Base-by-base conservation (phyloP, 2,888 invertebrate genomes). In the Eilema sororculum region DNA sequence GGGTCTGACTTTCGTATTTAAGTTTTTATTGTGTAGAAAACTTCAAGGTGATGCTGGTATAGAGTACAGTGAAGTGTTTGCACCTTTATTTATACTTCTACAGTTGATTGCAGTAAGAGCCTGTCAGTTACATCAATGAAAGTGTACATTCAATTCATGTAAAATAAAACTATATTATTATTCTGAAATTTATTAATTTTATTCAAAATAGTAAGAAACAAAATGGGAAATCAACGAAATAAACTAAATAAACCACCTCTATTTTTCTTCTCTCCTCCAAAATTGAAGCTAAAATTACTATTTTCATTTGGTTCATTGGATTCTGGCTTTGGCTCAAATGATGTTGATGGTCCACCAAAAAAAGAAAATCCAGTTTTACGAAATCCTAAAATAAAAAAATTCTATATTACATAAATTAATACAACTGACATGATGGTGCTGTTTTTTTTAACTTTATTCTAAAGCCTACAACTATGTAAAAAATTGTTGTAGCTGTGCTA, bases 21-120 rank as follows among this genome's bases (percentile, higher is more conserved):
- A 99, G 92, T 97, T 98, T 94, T 96, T 99, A 80, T 91, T 99
- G 68, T 99, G 98, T 91, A 97, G 98, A 87, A 98, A 98, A 90
- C 92, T 99, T 65, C 97, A 97, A 82, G 98, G 98, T 10, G 97
- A 97, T 87, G 97, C 97, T 61, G 96, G 96, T 46, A 96, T 98
- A 77, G 98, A 98, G 87, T 98, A 97, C 88, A 98, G 98, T 72
- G 99, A 99, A 96, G 98, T 99, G 5, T 97, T 99, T 93, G 98
- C 98, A 61, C 99, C 99, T 24, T 95, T 99, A 67, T 99, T 99
- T 90, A 98, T 99, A 78, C 95, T 99, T 69, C 94, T 99, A 68
- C 98, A 99, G 89, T 95, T 99, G 73, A 97, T 99, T 81, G 98
- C 99, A 79, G 97, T 99, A 68, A 96, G 99, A 87, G 99, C 99